Conservation (phyloP, 2,113 vertebrate genomes). For the Sorex araneus region DNA sequence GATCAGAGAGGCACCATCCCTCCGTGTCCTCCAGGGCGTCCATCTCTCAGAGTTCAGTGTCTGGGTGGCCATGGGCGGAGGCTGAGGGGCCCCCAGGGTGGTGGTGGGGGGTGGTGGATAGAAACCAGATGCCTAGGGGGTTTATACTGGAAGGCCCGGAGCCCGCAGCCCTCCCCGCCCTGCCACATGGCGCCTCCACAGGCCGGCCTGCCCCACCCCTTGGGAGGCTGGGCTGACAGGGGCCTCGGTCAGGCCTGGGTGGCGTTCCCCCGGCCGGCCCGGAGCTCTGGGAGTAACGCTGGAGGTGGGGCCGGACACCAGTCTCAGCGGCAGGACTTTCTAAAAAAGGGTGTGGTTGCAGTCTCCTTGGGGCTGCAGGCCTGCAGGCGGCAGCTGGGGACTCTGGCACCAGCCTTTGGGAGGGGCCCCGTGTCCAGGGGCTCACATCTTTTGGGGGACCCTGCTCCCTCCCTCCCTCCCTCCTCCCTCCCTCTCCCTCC, state of each 20-base stretch:
- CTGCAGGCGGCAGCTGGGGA: background rate
- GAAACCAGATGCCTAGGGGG: conserved; percentile 87
- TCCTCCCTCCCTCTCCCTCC: background rate
- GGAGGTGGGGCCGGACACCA: conserved; percentile 9
- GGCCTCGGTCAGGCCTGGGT: conserved; percentile 75
- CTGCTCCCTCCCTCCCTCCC: background rate
- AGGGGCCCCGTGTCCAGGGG: background rate
- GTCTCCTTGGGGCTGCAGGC: background rate
- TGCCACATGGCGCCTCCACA: conserved; percentile 86
- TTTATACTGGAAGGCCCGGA: conserved; percentile 87
- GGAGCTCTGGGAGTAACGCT: conserved; percentile 52
- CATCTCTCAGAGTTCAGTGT: conserved; percentile 75
- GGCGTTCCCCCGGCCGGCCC: conserved; percentile 67
- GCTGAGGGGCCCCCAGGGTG: conserved; percentile 85
- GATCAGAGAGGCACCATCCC: conserved; percentile 80
- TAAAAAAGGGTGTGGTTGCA: conserved; percentile 35
- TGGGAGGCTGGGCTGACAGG: conserved; percentile 81
- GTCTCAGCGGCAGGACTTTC: background rate
- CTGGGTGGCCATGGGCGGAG: conserved; percentile 87
- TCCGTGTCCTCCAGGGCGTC: conserved; percentile 78
- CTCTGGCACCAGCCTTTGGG: background rate
- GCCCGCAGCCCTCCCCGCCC: conserved; percentile 85
- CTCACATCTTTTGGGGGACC: background rate
- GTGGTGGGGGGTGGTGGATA: conserved; percentile 82
- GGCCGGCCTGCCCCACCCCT: conserved; percentile 83